These are phyloP conservation scores for Phenganax stokvisi DNA, from an alignment of 92 coral and sea anemone genomes.

Conservation along the genomic window DNA sequence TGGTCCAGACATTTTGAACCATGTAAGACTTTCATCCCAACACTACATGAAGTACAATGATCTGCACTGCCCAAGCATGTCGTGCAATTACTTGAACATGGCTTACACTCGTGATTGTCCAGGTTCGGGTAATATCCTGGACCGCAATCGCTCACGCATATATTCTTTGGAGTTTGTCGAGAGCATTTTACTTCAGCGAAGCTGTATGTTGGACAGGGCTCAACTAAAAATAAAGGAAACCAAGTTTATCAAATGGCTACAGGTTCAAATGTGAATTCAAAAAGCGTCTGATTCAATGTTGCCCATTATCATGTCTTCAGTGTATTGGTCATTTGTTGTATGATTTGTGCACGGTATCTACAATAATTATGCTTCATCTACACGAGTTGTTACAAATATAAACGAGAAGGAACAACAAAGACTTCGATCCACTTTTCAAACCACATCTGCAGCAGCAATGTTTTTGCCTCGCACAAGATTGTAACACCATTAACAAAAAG, in stretches of 20 bases:
- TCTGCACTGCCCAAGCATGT: not conserved
- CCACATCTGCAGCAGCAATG: not conserved
- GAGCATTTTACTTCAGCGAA: not conserved
- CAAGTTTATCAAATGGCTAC: too few relatives aligned
- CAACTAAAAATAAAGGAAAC: not conserved
- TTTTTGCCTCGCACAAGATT: not conserved
- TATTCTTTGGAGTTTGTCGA: not conserved
- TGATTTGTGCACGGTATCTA: too few relatives aligned
- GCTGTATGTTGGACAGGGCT: not conserved
- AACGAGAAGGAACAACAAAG: too few relatives aligned
- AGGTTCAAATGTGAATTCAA: too few relatives aligned
- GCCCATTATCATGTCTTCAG: too few relatives aligned
- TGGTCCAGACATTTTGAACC: constrained; percentile 42
- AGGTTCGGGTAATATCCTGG: not conserved
- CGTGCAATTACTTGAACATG: not conserved
- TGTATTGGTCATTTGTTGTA: too few relatives aligned
- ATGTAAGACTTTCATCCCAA: not conserved
- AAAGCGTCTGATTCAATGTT: too few relatives aligned
- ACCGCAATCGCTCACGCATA: constrained; percentile 3
- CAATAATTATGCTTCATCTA: too few relatives aligned
- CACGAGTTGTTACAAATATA: too few relatives aligned
- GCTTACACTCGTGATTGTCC: not conserved
- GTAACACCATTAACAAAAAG: too few relatives aligned
- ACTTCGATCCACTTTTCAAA: too few relatives aligned
- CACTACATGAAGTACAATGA: not conserved